These are phyloP conservation scores for Egretta garzetta DNA, from an alignment of 2,113 vertebrate species.

Conservation along the genomic window DNA sequence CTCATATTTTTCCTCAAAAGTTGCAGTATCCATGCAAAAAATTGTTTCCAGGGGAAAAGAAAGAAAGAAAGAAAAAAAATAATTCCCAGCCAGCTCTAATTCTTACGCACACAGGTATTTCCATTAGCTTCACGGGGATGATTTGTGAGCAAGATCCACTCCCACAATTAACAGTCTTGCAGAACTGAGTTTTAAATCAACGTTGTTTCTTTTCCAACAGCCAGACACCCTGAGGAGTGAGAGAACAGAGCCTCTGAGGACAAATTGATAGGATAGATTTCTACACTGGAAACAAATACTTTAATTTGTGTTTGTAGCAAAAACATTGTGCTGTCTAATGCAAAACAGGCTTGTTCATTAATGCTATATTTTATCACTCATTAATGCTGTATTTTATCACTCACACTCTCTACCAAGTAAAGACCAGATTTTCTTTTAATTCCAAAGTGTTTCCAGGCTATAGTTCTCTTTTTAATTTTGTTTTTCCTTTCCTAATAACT, in stretches of 20 bases:
- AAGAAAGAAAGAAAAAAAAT: neutral
- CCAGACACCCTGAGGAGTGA: conserved; percentile 15
- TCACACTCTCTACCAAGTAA: neutral
- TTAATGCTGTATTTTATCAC: neutral
- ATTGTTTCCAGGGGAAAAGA: neutral
- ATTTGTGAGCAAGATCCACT: neutral
- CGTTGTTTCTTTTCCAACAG: neutral
- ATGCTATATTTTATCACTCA: neutral
- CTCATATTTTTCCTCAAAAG: neutral
- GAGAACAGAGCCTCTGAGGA: conserved; percentile 6
- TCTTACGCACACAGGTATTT: neutral
- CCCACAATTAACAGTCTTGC: conserved; percentile 3
- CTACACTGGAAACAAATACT: neutral
- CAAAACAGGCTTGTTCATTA: neutral
- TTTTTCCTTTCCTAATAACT: neutral
- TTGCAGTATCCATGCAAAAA: neutral
- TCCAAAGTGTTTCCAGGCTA: neutral
- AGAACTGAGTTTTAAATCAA: conserved; percentile 15
- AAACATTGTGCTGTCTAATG: neutral
- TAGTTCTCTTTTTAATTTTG: neutral
- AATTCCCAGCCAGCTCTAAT: neutral
- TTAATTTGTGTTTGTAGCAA: conserved; percentile 23
- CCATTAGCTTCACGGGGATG: neutral
- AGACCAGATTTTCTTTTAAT: neutral
- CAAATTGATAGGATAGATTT: conserved; percentile 20